phyloP scores from a whole-genome alignment of 92 coral and sea anemone genomes.

The Muricea muricata region DNA sequence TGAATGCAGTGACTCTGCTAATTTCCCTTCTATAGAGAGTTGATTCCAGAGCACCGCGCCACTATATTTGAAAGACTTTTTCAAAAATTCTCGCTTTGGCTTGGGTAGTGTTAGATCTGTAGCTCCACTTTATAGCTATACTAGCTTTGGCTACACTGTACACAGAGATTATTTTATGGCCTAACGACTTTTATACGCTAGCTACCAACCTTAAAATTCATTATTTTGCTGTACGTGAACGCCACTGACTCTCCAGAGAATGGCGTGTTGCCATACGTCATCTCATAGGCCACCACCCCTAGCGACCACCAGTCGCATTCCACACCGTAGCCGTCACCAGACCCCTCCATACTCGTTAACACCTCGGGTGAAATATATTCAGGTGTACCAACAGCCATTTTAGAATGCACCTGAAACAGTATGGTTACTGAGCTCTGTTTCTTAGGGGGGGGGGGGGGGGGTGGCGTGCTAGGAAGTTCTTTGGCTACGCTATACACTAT shows the following conservation, averaged over 20 bases:
- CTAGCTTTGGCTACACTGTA: too few species aligned
- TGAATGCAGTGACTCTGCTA: too few species aligned
- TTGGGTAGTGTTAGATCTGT: too few species aligned
- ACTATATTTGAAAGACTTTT: too few species aligned
- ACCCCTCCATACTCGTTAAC: conserved; percentile 97
- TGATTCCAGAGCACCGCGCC: too few species aligned
- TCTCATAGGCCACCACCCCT: conserved; percentile 97
- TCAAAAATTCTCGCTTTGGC: too few species aligned
- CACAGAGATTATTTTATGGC: too few species aligned
- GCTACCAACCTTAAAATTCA: conserved; percentile 88
- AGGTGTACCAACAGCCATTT: conserved; percentile 99
- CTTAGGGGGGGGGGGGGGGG: background rate
- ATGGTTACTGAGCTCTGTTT: background rate
- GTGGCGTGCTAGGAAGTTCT: too few species aligned
- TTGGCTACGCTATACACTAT: too few species aligned
- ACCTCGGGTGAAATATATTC: conserved; percentile 99
- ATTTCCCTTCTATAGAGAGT: too few species aligned
- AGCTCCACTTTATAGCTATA: too few species aligned
- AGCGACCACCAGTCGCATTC: conserved; percentile 99
- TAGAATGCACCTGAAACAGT: conserved; percentile 80
- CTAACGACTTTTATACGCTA: too few species aligned
- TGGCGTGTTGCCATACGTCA: conserved; percentile 95
- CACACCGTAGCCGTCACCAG: conserved; percentile 91
- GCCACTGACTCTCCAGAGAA: conserved; percentile 97
- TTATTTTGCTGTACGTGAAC: conserved; percentile 94